Evolutionary conservation across 2,888 invertebrate genomes (phyloP).

Genomic region (Leptinotarsa haldemani): DNA sequence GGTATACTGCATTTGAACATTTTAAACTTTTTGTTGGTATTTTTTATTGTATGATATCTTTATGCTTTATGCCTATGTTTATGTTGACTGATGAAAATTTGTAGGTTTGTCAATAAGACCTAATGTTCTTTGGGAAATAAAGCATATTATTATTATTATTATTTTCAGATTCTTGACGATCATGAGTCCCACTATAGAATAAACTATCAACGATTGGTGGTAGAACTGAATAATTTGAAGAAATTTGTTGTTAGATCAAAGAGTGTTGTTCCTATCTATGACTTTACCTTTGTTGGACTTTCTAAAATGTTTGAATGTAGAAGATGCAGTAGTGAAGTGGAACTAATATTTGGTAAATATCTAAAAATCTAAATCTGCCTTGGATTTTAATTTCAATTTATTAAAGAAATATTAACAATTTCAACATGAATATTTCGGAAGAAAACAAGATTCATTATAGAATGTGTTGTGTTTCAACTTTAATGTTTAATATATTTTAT

Average conservation of each 20-base stretch:
- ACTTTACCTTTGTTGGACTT: slow-evolving; percentile 45
- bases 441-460: too few species aligned
- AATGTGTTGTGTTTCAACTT: too few species aligned
- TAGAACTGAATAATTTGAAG: slow-evolving; percentile 42
- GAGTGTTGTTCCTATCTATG: slow-evolving; percentile 44
- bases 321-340: slow-evolving; percentile 32
- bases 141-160: too few species aligned
- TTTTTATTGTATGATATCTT: too few species aligned
- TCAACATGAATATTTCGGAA: too few species aligned
- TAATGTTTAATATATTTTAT: too few species aligned
- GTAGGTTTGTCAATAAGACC: too few species aligned
- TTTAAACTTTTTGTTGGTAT: too few species aligned
- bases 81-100: too few species aligned
- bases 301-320: slow-evolving; percentile 47
- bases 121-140: too few species aligned
- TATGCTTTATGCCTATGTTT: too few species aligned
- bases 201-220: slow-evolving; percentile 43
- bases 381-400: not conserved
- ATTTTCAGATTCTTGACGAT: slow-evolving; percentile 37
- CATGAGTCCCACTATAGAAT: slow-evolving; percentile 27
- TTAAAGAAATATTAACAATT: not conserved
- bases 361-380: not conserved
- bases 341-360: slow-evolving; percentile 35
- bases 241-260: slow-evolving; percentile 50
- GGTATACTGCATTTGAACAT: too few species aligned